Evolutionary conservation across 23 tunicate genomes (phyloP).

Genomic region (Diplosoma virens): DNA sequence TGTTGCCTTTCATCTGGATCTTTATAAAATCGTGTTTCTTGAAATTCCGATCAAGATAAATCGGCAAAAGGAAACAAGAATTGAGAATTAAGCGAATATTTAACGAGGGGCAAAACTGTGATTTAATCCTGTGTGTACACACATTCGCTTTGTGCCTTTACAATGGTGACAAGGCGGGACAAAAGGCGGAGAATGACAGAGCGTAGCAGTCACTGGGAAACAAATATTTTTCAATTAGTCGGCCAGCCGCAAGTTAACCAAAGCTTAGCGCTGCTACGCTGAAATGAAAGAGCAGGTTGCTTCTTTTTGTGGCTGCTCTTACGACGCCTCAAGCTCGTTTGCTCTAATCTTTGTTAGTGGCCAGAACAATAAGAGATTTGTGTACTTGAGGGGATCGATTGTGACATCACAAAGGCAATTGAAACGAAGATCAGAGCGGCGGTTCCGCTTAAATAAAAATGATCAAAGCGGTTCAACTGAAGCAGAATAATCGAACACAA

Average conservation of each 20-base stretch:
- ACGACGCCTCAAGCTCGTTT: neutral
- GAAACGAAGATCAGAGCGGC: constrained; percentile 70
- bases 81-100: constrained; percentile 11
- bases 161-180: constrained; percentile 60
- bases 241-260: constrained; percentile 24
- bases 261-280: neutral
- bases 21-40: constrained; percentile 31
- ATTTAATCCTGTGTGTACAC: constrained; percentile 56
- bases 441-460: constrained; percentile 57
- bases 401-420: constrained; percentile 52
- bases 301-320: neutral
- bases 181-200: constrained; percentile 58
- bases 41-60: neutral
- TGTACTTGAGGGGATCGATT: constrained; percentile 51
- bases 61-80: constrained; percentile 29
- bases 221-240: constrained; percentile 22
- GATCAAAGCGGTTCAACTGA: constrained; percentile 70
- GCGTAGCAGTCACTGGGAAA: constrained; percentile 10
- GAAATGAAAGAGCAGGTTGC: neutral
- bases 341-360: constrained; percentile 3
- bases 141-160: constrained; percentile 31
- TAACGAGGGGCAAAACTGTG: constrained; percentile 24
- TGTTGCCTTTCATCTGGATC: neutral
- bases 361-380: constrained; percentile 17
- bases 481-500: constrained; percentile 39